Conservation (phyloP, 92 coral and sea anemone species). For the Paragorgia papillata region DNA sequence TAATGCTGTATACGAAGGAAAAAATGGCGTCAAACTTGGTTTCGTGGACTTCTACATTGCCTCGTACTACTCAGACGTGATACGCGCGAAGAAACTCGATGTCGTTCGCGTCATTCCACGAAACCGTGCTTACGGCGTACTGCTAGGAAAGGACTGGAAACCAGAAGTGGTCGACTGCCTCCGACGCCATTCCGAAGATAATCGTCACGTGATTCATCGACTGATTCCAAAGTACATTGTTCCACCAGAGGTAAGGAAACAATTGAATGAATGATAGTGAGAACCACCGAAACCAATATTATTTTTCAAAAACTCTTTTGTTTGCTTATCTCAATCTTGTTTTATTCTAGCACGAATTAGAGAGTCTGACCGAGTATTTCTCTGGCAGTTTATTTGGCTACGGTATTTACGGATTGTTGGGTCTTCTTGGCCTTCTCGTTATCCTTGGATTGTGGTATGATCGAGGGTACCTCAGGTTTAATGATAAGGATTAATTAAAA, state of each 20-base stretch:
- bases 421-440: conserved; percentile 57
- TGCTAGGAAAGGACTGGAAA: conserved; percentile 65
- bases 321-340: too few relatives aligned
- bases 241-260: conserved; percentile 44
- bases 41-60: conserved; percentile 79
- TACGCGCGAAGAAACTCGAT: conserved; percentile 60
- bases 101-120: conserved; percentile 68
- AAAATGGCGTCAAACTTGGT: conserved; percentile 70
- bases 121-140: conserved; percentile 69
- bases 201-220: conserved; percentile 67
- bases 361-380: conserved; percentile 81
- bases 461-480: conserved; percentile 11
- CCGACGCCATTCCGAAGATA: conserved; percentile 49
- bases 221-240: conserved; percentile 64
- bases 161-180: conserved; percentile 59
- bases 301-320: too few relatives aligned
- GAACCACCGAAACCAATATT: too few relatives aligned
- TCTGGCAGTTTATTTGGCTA: conserved; percentile 79
- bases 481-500: conserved; percentile 3
- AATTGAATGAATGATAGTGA: background rate
- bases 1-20: conserved; percentile 66
- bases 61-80: conserved; percentile 60
- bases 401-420: conserved; percentile 80
- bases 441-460: conserved; percentile 59
- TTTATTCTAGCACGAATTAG: conserved; percentile 42